These are phyloP conservation scores for Motacilla alba DNA, from an alignment of 2,113 vertebrate genomes.

Conservation along the genomic window DNA sequence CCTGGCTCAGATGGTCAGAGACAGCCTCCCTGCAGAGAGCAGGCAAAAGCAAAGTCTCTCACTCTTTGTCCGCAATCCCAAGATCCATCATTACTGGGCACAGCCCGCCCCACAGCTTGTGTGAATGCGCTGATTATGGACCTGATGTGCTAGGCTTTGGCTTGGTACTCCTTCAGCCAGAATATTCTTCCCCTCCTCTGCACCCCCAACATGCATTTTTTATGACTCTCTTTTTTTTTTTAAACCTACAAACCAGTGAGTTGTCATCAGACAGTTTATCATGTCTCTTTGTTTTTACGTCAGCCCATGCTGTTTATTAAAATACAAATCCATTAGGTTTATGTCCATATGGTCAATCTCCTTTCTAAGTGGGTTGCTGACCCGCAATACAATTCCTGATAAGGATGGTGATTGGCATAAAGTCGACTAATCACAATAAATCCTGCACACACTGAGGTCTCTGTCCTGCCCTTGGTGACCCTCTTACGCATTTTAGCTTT, in stretches of 20 bases:
- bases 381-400: conserved; percentile 23
- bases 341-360: conserved; percentile 58
- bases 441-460: background rate
- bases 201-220: background rate
- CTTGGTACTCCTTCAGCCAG: background rate
- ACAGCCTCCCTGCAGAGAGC: background rate
- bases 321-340: conserved; percentile 61
- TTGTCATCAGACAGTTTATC: background rate
- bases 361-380: conserved; percentile 59
- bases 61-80: accelerated
- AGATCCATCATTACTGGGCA: background rate
- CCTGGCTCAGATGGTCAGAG: background rate
- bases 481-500: conserved; percentile 13
- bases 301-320: conserved; percentile 56
- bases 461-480: conserved; percentile 7
- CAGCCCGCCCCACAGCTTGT: accelerated
- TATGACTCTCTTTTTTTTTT: background rate
- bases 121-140: background rate
- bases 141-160: background rate
- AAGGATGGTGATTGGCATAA: conserved; percentile 55
- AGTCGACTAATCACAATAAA: conserved; percentile 59
- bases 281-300: conserved; percentile 48
- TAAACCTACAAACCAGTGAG: background rate
- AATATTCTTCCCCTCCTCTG: background rate
- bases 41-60: background rate